Conservation (phyloP, 1,140 invertebrate species). For the Leucophenga varia region DNA sequence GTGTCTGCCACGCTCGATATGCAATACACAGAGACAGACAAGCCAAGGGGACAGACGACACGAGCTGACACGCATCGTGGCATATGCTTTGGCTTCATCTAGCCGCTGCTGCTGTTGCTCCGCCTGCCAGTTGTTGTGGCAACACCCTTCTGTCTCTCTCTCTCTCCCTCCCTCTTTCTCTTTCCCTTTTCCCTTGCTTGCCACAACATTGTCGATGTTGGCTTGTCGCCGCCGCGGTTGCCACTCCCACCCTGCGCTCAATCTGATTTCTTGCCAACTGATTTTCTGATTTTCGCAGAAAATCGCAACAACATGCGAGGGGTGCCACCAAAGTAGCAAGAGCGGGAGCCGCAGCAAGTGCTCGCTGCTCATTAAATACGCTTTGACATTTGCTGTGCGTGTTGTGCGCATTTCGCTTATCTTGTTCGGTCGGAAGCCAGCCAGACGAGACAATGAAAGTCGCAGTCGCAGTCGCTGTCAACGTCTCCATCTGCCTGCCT, state of each 20-base stretch:
- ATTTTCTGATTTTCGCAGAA: conserved; percentile 50
- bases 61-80: conserved; percentile 42
- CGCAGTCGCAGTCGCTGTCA: not conserved
- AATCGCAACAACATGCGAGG: conserved; percentile 18
- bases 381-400: conserved; percentile 41
- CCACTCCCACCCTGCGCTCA: no score
- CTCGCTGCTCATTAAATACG: conserved; percentile 44
- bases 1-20: conserved; percentile 19
- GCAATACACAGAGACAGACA: conserved; percentile 16
- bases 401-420: conserved; percentile 35
- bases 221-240: conserved; percentile 19
- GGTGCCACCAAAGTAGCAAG: not conserved
- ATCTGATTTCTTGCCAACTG: conserved; percentile 49
- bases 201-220: conserved; percentile 25
- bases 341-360: not conserved
- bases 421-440: conserved; percentile 20
- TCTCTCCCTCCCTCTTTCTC: not conserved
- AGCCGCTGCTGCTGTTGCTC: conserved; percentile 19
- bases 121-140: conserved; percentile 17
- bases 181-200: not conserved
- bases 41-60: conserved; percentile 14
- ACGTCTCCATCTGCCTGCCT: not conserved
- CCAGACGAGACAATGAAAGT: conserved; percentile 30
- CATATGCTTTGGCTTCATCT: conserved; percentile 32
- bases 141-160: conserved; percentile 4